A percentile compares a stretch with the other conserved stretches of the same genome.
Conservation (phyloP, 2,113 vertebrate genomes). For the Catharus fuscescens region DNA sequence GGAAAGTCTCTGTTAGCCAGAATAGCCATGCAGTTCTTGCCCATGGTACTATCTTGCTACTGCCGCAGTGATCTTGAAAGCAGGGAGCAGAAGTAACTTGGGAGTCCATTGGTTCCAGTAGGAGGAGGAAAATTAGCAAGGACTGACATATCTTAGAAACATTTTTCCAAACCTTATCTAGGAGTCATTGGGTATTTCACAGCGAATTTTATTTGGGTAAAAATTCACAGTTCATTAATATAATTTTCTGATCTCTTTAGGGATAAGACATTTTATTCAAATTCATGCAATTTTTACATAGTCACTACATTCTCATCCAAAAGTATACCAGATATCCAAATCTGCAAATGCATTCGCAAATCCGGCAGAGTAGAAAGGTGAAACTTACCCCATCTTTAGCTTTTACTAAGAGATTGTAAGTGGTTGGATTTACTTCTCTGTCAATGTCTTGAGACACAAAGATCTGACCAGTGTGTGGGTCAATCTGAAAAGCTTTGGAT, state of each 20-base stretch:
- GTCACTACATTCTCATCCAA: not conserved
- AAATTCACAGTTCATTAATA: not conserved
- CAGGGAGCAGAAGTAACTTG: not conserved
- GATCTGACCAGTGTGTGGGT: conserved; percentile 80
- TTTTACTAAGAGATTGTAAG: conserved; percentile 87
- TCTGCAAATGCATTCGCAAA: not conserved
- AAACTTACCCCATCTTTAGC: conserved; percentile 88
- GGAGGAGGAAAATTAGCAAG: not conserved
- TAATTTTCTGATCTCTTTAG: not conserved
- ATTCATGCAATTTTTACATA: not conserved
- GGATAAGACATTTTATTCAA: not conserved
- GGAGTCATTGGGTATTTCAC: not conserved
- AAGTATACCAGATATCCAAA: not conserved
- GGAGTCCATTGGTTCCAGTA: not conserved
- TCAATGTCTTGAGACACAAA: conserved; percentile 89
- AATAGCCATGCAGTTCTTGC: not conserved
- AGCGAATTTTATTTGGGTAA: not conserved
- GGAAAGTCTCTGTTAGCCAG: not conserved
- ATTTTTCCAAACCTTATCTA: not conserved
- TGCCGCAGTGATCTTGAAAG: not conserved
- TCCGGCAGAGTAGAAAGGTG: not conserved
- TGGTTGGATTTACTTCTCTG: conserved; percentile 79
- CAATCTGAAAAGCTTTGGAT: conserved; percentile 82
- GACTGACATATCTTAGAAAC: not conserved
- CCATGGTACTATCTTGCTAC: not conserved